Base-by-base conservation (phyloP, 2,888 invertebrate species). In the Stenurella melanura region DNA sequence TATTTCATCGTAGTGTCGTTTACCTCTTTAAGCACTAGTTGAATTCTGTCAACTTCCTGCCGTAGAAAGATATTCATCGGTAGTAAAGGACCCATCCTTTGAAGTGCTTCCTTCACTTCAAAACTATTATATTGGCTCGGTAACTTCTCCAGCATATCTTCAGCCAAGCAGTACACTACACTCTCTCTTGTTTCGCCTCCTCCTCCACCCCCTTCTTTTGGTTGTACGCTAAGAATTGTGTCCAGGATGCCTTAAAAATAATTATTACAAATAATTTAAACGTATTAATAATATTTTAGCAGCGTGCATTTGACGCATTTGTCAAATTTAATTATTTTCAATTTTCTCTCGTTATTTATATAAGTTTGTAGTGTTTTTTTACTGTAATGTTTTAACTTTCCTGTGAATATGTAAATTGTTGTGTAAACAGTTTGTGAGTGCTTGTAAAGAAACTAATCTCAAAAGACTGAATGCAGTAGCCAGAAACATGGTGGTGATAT, bases 41-140 rank as follows among this genome's bases (percentile, higher is more conserved):
- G 96, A 91, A 98, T 97, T 75, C 98, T 92, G 88, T 95, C 94
- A 78, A 93, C 93, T 90, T 94, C 94, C 90, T 95, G 94, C 76
- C 94, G 92, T 72, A 98, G 91, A 90, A 98, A 98, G 85, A 98
- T 98, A 87, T 98, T 98, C 96, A 98, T 97, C 0, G 98, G 98
- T 70, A 97, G 91, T 73, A 98, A 92, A 12, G 96, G 94, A 0
- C 98, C 98, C 97, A 98, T 97, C 85, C 96, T 93, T 82, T 93
- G 94, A 57, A 98, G 90, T 2, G 97, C 95, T 87, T 98, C 98
- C 87, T 94, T 94, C 1, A 96, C 96, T 92, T 98, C 98, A 89
- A 96, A 97, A 77, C 93, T 93, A 82, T 97, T 93, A 87, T 98
- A 98, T 85, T 95, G 96, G 73, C 93, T 92, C 0, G 98, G 98